Evolutionary conservation across 2,888 invertebrate genomes (phyloP).

Genomic region (Hirudinaria manillensis): DNA sequence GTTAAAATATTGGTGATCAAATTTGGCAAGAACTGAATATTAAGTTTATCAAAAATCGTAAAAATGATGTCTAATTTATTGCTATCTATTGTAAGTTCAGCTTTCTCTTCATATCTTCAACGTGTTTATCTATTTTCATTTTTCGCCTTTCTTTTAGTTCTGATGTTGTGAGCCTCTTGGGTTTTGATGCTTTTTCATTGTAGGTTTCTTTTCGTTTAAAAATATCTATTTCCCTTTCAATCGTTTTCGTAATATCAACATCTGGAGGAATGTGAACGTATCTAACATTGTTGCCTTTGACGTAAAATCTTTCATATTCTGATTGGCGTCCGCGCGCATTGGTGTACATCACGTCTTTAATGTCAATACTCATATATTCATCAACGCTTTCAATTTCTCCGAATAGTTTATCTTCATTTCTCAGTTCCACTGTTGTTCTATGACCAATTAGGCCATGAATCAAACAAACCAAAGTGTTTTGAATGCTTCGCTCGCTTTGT

Average conservation of each 20-base stretch:
- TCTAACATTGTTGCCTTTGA: conserved; percentile 21
- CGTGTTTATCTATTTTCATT: conserved; percentile 20
- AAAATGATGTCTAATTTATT: too few relatives aligned
- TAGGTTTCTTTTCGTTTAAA: conserved; percentile 9
- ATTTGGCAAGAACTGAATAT: too few relatives aligned
- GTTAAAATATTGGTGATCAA: too few relatives aligned
- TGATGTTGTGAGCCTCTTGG: conserved; percentile 14
- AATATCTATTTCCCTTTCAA: conserved; percentile 17
- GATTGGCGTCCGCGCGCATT: conserved; percentile 2
- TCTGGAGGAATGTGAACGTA: conserved; percentile 29
- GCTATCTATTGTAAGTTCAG: neutral
- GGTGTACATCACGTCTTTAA: neutral
- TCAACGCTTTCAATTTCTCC: conserved; percentile 19
- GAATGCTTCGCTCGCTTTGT: conserved; percentile 9
- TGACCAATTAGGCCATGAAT: conserved; percentile 18
- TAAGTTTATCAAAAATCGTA: too few relatives aligned
- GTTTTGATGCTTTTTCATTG: neutral
- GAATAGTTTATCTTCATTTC: conserved; percentile 20
- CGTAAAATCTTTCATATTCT: conserved; percentile 26
- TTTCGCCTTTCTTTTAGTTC: conserved; percentile 7
- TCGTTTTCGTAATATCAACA: conserved; percentile 7
- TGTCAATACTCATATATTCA: conserved; percentile 25
- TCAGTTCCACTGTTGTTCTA: conserved; percentile 27
- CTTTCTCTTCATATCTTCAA: conserved; percentile 15
- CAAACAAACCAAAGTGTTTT: conserved; percentile 17